Evolutionary conservation across 2,888 invertebrate genomes (phyloP), one percentile per base, ranked within the genome.

Genomic region (Stenotaenia linearis): DNA sequence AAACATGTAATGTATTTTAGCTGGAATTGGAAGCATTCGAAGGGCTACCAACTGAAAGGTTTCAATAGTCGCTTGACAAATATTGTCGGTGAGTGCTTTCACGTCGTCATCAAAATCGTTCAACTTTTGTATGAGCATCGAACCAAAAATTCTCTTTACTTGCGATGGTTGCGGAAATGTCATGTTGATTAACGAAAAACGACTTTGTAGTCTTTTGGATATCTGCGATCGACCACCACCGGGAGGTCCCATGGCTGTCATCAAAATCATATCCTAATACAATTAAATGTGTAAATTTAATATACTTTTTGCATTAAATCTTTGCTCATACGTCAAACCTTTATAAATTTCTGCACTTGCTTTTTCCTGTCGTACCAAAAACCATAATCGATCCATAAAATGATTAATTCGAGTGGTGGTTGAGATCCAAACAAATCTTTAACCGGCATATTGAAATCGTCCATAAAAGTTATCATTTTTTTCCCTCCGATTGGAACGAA

Each of bases 401-500:
- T 88, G 77, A 96, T 88, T 75, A 96, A 87, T 86, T 96, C 96
- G 7, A 96, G 87, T 0, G 96, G 94, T 5, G 96, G 95, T 85
- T 96, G 95, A 0, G 95, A 94, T 0, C 95, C 96, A 85, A 94
- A 96, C 15, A 90, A 90, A 84, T 96, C 96, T 82, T 93, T 93
- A 7, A 92, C 93, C 0, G 96, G 96, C 95, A 96, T 95, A 87
- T 96, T 96, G 84, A 96, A 91, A 85, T 96, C 96, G 85, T 96
- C 96, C 91, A 96, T 90, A 85, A 95, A 95, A 9, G 92, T 90
- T 80, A 96, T 90, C 90, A 96, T 91, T 82, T 89, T 91, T 88
- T 95, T 96, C 85, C 93, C 92, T 82, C 92, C 93, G 28, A 91
- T 88, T 0, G 96, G 96, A 1, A 92, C 91, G 84, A 90, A 95